Evolutionary conservation across 2,113 vertebrate genomes (phyloP).

Genomic region (Passer montanus): DNA sequence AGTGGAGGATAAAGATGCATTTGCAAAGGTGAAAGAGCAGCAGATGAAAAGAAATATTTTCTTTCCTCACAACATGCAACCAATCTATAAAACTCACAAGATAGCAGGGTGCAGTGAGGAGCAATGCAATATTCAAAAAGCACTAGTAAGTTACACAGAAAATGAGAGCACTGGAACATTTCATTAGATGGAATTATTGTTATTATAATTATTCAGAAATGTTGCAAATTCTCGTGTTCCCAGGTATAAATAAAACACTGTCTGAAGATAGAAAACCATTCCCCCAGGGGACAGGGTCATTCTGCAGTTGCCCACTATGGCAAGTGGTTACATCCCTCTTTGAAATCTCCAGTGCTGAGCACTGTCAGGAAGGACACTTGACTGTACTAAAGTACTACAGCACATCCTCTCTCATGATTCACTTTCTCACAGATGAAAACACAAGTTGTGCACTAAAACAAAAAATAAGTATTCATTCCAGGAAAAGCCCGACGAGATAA

Average conservation of each 20-base stretch:
- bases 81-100: not conserved
- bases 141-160: not conserved
- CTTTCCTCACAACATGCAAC: not conserved
- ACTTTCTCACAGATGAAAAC: constrained; percentile 54
- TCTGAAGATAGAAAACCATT: not conserved
- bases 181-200: not conserved
- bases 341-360: not conserved
- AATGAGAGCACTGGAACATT: not conserved
- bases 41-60: constrained; percentile 1
- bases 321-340: not conserved
- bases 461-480: constrained; percentile 5
- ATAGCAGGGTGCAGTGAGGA: not conserved
- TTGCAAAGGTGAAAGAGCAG: constrained; percentile 36
- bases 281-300: not conserved
- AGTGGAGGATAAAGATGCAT: not conserved
- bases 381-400: not conserved
- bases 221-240: not conserved
- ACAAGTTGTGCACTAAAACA: constrained; percentile 35
- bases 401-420: constrained; percentile 13
- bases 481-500: constrained; percentile 24
- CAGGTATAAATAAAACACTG: not conserved
- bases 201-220: not conserved
- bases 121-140: not conserved
- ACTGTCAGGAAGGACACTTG: not conserved
- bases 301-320: not conserved